Conservation (phyloP, 2,113 vertebrate species). For the Atractosteus spatula region DNA sequence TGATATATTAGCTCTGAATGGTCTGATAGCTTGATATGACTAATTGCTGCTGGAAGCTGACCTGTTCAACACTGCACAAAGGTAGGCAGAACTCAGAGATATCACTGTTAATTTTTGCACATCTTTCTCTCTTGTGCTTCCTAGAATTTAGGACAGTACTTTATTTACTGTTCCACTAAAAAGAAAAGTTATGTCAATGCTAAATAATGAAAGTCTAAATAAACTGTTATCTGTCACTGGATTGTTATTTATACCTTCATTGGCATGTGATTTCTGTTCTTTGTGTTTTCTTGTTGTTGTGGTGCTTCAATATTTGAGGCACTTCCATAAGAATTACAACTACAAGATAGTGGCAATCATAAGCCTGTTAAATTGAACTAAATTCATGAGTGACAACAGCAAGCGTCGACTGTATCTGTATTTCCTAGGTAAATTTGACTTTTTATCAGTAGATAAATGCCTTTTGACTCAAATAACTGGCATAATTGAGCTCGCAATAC, state of each 20-base stretch:
- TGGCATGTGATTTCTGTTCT: too few relatives aligned
- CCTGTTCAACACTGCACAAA: background rate
- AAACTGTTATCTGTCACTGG: too few relatives aligned
- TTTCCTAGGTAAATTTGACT: background rate
- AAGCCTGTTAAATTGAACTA: too few relatives aligned
- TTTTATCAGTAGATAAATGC: conserved; percentile 13
- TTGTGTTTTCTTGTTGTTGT: too few relatives aligned
- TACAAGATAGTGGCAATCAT: too few relatives aligned
- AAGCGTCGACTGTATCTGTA: background rate
- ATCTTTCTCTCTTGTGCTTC: background rate
- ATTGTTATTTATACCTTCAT: too few relatives aligned
- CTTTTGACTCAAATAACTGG: conserved; percentile 27
- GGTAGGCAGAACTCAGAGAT: background rate
- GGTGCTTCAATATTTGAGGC: too few relatives aligned
- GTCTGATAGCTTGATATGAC: conserved; percentile 17
- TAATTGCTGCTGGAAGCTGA: conserved; percentile 25
- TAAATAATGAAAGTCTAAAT: too few relatives aligned
- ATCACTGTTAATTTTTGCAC: background rate
- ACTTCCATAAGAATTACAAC: too few relatives aligned
- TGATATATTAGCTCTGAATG: conserved; percentile 22
- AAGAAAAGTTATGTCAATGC: background rate
- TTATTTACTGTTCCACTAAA: background rate
- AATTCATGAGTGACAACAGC: too few relatives aligned
- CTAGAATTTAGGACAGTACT: background rate
- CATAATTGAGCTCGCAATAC: conserved; percentile 22